phyloP scores from a whole-genome alignment of 2,797 vertebrate species.

The Cyclura pinguis region DNA sequence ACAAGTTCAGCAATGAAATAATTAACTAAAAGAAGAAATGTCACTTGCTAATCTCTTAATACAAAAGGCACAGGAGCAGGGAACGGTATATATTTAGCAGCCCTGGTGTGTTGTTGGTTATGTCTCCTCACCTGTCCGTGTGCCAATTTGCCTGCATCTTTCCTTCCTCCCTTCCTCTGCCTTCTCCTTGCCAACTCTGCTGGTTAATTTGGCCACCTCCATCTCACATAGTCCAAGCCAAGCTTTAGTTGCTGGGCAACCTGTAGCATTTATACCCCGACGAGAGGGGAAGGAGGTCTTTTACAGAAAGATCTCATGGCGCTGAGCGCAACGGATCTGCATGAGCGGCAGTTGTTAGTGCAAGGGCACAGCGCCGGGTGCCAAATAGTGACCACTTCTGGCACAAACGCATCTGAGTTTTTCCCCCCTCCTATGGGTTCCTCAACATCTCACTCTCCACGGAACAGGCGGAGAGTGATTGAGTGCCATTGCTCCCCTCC shows the following conservation, averaged over 20 bases:
- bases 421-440: neutral
- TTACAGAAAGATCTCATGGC: neutral
- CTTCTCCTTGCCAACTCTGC: neutral
- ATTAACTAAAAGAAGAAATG: neutral
- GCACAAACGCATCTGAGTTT: too few relatives aligned
- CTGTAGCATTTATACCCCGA: neutral
- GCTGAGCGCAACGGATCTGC: neutral
- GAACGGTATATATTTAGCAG: too few relatives aligned
- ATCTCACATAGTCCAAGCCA: neutral
- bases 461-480: neutral
- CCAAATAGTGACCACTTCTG: neutral
- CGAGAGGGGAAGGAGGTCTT: neutral
- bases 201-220: neutral
- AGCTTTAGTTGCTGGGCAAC: neutral
- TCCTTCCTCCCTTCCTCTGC: neutral
- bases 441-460: constrained; percentile 17
- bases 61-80: neutral
- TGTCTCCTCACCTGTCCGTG: neutral
- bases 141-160: neutral
- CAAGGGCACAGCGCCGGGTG: neutral
- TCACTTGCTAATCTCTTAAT: neutral
- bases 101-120: neutral
- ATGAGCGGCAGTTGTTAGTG: neutral
- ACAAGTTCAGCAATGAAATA: neutral
- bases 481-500: neutral